Evolutionary conservation across 2,888 invertebrate species (phyloP), one percentile per base, ranked within the genome.

Genomic region (Bembecia ichneumoniformis): DNA sequence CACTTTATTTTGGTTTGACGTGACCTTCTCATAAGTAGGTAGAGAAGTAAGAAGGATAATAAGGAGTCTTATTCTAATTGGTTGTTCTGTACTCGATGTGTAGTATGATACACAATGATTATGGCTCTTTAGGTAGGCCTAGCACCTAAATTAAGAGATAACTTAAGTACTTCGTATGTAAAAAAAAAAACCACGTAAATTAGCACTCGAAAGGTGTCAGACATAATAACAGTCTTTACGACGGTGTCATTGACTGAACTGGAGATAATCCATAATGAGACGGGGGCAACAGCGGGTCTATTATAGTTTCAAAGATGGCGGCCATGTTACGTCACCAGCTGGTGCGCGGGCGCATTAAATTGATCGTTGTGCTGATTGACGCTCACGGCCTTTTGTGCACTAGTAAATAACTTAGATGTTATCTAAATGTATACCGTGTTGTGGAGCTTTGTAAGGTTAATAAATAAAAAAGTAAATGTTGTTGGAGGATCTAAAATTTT

Each of bases 341-440:
- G 49, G 52, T 62, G 64, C 64, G 68, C 68, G 63, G 55, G 63
- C 66, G 66, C 66, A 71, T 64, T 68, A 63, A 70, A 73, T 75
- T 74, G 71, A 74, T 71, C 63, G 65, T 66, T 60, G 60, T 63
- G 68, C 62, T 74, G 76, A 76, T 78, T 76, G 72, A 72, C 66
- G 64, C 70, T 75, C 75, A 70, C 56, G 71, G 73, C 60, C 75
- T 44, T 15, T 15, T 44, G 40, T 40, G 40, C 40, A 40, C 40
- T 40, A 40, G 40, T 40, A 40, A 40, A 40, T 40, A 40, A 40
- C 40, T 40, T 14, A 40, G 40, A 40, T 40, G 40, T 13, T 40
- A 40, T 40, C 40, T 40, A 40, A 40, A 40, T 40, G 40, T 13
- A n/a, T 40, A 14, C n/a, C 40, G n/a, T 40, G 40, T 40, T 40